These are phyloP conservation scores for Zapus hudsonius DNA, from an alignment of 2,113 vertebrate genomes.

Conservation along the genomic window DNA sequence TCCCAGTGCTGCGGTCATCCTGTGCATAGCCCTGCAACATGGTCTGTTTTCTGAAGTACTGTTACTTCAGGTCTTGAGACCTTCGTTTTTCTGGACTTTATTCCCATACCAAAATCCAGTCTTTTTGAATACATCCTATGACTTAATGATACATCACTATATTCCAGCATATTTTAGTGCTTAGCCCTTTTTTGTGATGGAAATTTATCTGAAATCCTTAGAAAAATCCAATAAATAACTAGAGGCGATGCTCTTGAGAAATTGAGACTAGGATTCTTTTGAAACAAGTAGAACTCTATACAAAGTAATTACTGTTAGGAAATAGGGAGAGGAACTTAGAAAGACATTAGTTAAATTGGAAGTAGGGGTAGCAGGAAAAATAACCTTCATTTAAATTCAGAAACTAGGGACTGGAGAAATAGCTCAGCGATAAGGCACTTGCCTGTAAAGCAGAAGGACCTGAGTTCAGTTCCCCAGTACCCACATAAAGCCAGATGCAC, in stretches of 20 bases:
- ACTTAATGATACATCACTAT: background rate
- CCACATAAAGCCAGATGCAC: too few relatives aligned
- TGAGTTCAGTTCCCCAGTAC: too few relatives aligned
- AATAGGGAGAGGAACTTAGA: background rate
- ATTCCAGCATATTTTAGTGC: background rate
- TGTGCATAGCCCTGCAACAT: background rate
- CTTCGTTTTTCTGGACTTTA: background rate
- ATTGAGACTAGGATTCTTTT: conserved; percentile 27
- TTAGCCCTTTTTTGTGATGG: background rate
- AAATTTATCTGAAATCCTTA: conserved; percentile 38
- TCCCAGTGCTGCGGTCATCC: background rate
- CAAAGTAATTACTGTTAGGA: conserved; percentile 4
- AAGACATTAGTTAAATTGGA: conserved; percentile 5
- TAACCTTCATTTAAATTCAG: conserved; percentile 49
- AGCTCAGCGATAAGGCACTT: too few relatives aligned
- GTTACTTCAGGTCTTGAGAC: background rate
- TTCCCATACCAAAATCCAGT: background rate
- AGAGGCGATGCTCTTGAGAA: conserved; percentile 7
- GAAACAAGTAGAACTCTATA: conserved; percentile 32
- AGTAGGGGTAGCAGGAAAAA: background rate
- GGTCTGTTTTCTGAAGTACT: background rate
- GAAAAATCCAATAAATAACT: conserved; percentile 7
- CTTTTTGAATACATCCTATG: background rate
- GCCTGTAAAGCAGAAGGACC: too few relatives aligned
- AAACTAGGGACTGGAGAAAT: too few relatives aligned